Base-by-base conservation (phyloP, 1,140 invertebrate genomes). In the Papilio polyxenes region DNA sequence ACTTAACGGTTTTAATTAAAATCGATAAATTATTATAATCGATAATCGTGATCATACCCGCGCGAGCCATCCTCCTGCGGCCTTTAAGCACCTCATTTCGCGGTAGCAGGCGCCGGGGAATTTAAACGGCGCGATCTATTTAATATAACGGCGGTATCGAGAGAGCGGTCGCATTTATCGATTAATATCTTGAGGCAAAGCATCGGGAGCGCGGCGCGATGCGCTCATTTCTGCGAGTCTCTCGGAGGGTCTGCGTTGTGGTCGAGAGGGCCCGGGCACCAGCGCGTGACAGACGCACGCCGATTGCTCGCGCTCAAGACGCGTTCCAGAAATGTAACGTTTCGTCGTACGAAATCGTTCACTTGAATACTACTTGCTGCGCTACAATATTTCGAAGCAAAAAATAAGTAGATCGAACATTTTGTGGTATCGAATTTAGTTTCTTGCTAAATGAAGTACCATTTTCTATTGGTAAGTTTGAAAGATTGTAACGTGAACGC, bases 81-180 rank as follows among this genome's bases (percentile, higher is more conserved):
- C 88, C 91, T 91, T 92, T 87, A 94, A 91, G 85, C 92, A 94
- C 91, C 92, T 92, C 92, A 94, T 94, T 90, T 89, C 91, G 90
- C 89, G 89, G 84, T 86, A 87, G 81, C 82, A 82, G 87, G 84
- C 59, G 53, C 23, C 75, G 20, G 44, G 48, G 44, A 76, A 83
- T 80, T 84, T 81, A 82, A 84, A 85, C 81, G 72, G 84, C 53
- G 59, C 69, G 86, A 81, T 85, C 86, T 88, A 88, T 89, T 90
- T 86, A 86, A 85, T 85, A 90, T 88, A 83, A 84, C 85, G 87
- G 86, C 86, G 83, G 82, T 85, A 86, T 87, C 84, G 83, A 87
- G 89, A 90, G 87, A 92, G 89, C 88, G 87, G 87, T 87, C 85
- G 89, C 86, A 89, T 87, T 92, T 89, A 89, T 90, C 89, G 88